A percentile compares a stretch with the other conserved stretches of the same genome.
These are phyloP conservation scores for Sarotherodon lohbergeri DNA, from an alignment of 2,113 vertebrate species.

Conservation along the genomic window DNA sequence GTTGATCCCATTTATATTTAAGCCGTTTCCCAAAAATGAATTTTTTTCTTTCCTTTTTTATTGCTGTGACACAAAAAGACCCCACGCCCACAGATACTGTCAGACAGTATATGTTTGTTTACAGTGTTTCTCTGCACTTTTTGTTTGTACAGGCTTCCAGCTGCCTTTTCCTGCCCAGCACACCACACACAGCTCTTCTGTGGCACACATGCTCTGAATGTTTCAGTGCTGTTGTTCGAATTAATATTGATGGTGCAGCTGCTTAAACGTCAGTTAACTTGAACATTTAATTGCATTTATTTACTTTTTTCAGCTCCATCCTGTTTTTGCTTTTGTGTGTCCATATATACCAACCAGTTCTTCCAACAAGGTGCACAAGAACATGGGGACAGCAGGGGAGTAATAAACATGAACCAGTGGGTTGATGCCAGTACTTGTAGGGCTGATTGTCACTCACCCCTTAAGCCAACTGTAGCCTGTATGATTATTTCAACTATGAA, in stretches of 20 bases:
- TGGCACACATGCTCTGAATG: not conserved
- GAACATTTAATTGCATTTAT: rapidly evolving
- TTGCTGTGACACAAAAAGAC: not conserved
- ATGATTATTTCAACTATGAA: not conserved
- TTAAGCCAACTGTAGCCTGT: not conserved
- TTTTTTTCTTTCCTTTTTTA: not conserved
- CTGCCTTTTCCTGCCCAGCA: not conserved
- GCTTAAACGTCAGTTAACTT: not conserved
- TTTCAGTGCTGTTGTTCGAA: not conserved
- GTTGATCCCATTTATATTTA: not conserved
- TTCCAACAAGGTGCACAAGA: not conserved
- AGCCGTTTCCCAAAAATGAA: rapidly evolving
- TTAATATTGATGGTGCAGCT: not conserved
- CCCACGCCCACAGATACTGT: not conserved
- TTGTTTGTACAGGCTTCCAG: not conserved
- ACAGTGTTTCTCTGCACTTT: rapidly evolving
- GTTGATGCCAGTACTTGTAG: not conserved
- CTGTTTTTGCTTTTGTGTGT: not conserved
- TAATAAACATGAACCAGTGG: not conserved
- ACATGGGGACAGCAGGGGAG: not conserved
- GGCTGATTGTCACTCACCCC: not conserved
- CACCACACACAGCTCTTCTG: not conserved
- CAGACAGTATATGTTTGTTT: not conserved
- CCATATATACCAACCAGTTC: not conserved
- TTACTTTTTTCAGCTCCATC: rapidly evolving